These are phyloP conservation scores for Itoplectis maculator DNA, from an alignment of 2,888 invertebrate genomes.

Conservation along the genomic window DNA sequence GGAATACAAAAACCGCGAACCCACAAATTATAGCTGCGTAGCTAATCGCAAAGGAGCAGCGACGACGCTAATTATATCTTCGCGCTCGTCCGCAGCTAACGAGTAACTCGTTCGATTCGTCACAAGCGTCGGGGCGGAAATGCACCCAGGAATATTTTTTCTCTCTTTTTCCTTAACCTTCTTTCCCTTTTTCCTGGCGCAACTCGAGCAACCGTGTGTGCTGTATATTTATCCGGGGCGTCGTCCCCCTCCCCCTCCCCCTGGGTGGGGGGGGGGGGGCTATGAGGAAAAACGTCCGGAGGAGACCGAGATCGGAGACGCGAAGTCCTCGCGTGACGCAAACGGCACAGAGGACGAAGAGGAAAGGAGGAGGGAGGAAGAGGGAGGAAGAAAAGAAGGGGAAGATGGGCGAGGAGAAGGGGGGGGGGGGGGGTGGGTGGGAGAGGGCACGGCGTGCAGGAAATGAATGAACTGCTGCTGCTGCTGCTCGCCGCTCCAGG, in stretches of 20 bases:
- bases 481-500: conserved; percentile 59
- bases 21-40: neutral
- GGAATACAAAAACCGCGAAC: neutral
- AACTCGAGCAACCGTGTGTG: neutral
- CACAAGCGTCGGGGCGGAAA: conserved; percentile 11
- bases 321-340: conserved; percentile 35
- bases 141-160: neutral
- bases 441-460: conserved; percentile 33
- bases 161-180: neutral
- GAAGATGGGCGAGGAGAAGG: too few species aligned
- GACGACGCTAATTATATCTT: neutral
- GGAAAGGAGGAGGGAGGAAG: too few species aligned
- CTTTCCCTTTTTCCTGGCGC: too few species aligned
- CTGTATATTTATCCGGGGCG: conserved; percentile 13
- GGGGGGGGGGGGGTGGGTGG: conserved; percentile 7
- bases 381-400: too few species aligned
- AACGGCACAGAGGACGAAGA: conserved; percentile 8
- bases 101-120: conserved; percentile 17
- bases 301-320: conserved; percentile 15
- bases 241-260: too few species aligned
- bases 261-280: too few species aligned
- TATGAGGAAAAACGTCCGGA: conserved; percentile 3
- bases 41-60: neutral
- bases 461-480: conserved; percentile 70
- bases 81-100: neutral